These are phyloP conservation scores for Pedicia rivosa DNA, from an alignment of 2,888 invertebrate genomes.

Conservation along the genomic window DNA sequence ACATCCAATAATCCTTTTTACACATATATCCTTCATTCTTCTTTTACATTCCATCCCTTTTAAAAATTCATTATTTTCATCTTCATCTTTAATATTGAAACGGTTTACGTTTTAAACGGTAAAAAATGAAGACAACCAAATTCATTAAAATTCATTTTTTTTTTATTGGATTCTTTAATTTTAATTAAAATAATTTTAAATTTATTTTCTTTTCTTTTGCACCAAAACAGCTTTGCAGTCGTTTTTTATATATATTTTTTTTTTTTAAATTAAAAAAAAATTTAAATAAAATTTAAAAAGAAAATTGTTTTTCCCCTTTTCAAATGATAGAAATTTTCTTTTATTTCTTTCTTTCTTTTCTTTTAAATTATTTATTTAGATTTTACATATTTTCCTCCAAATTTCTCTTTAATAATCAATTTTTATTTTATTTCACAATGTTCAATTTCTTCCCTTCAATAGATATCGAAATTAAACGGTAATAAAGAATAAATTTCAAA, in stretches of 20 bases:
- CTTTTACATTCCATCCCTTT: not conserved
- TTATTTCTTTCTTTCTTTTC: not conserved
- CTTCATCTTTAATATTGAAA: no score
- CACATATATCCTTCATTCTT: not conserved
- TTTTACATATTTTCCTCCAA: no score
- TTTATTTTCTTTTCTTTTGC: not conserved
- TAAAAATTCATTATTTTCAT: not conserved
- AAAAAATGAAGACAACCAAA: no score
- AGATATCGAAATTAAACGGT: no score
- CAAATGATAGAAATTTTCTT: not conserved
- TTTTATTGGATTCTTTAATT: conserved; percentile 1
- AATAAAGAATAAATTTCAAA: no score
- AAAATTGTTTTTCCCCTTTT: not conserved
- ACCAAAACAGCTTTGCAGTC: not conserved
- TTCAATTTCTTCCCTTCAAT: no score
- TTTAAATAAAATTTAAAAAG: conserved; percentile 1
- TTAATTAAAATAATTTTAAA: conserved; percentile 2
- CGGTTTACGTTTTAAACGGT: no score
- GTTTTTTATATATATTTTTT: not conserved
- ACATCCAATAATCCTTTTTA: not conserved
- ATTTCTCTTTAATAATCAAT: no score
- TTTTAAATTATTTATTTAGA: no score
- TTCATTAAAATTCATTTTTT: not conserved
- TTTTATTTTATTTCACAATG: no score
- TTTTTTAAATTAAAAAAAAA: conserved; percentile 4